phyloP scores from a whole-genome alignment of 2,888 invertebrate genomes.

The Lamellibrachia columna region DNA sequence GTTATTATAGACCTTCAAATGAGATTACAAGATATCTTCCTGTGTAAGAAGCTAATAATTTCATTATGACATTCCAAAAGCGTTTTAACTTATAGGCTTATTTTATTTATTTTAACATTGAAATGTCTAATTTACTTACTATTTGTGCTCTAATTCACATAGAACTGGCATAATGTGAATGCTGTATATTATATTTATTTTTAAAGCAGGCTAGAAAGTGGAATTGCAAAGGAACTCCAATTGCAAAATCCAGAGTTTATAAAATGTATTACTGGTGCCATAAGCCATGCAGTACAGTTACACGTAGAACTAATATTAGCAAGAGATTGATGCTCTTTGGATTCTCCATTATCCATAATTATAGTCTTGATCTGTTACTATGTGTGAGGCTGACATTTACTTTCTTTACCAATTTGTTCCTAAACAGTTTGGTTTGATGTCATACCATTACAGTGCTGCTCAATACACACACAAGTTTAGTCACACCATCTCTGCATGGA shows the following conservation, averaged over 20 bases:
- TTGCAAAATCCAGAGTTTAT: no score
- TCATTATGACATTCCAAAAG: neutral
- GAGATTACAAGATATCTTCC: neutral
- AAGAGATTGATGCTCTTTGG: neutral
- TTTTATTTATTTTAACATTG: no score
- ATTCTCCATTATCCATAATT: conserved; percentile 2
- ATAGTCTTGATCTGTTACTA: neutral
- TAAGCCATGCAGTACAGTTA: neutral
- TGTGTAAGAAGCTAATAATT: neutral
- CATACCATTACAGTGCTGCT: neutral
- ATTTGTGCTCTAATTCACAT: no score
- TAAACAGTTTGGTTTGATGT: neutral
- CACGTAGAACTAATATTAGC: neutral
- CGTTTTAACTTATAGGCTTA: no score
- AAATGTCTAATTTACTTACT: no score
- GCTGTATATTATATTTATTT: no score
- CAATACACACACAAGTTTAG: neutral
- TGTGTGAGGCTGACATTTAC: neutral
- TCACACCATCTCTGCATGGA: neutral
- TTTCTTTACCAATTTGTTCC: neutral
- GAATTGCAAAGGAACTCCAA: neutral
- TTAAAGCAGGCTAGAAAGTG: neutral
- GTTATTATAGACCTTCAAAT: neutral
- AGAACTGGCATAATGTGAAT: no score
- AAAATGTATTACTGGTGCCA: neutral